Evolutionary conservation across 2,797 vertebrate species (phyloP), one percentile per base, ranked within the genome.

Genomic region (Sorex maritimensis): DNA sequence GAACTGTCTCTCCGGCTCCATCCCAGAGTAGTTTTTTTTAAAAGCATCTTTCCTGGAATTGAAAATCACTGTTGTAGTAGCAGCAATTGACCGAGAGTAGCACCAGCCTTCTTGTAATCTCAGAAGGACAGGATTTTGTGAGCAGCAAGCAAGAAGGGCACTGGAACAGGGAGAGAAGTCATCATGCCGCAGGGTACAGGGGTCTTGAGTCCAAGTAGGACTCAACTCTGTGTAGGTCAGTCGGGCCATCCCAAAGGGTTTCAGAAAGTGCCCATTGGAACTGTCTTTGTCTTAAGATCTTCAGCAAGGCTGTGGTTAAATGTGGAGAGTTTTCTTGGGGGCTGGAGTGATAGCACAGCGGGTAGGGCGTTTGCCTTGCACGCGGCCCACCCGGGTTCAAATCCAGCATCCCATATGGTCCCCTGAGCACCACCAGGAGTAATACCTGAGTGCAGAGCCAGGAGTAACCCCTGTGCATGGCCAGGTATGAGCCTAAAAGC

Each of bases 41-140:
- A 63, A 78, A 58, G 38, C 52, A 46, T 67, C 65, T 73, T 79
- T 26, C 52, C 52, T 55, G 52, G 52, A 55, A 55, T 55, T 55
- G 38, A 5, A 1, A 1, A 38, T 49, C 11, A 82, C 9, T 72
- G n/a, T 74, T 49, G n/a, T 30, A 19, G 17, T 77, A 77, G 28
- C n/a, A 82, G n/a, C 28, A 84, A 52, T 49, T 90, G 30, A n/a
- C 34, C 77, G 58, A 77, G 85, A 92, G 49, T 92, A 75, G 49
- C 69, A 5, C 30, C n/a, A 71, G 34, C 5, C 44, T 90, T 86
- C 30, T 82, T 90, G 26, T 34, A 94, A 3, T 61, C 88, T 95
- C 78, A 78, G 58, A 83, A 1, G 44, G 41, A 44, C 41, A 44
- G 52, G 80, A 52, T 91, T 81, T 73, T 55, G 26, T 82, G 71